phyloP scores from a whole-genome alignment of 2,888 invertebrate genomes.

The Tenthredo amoena region DNA sequence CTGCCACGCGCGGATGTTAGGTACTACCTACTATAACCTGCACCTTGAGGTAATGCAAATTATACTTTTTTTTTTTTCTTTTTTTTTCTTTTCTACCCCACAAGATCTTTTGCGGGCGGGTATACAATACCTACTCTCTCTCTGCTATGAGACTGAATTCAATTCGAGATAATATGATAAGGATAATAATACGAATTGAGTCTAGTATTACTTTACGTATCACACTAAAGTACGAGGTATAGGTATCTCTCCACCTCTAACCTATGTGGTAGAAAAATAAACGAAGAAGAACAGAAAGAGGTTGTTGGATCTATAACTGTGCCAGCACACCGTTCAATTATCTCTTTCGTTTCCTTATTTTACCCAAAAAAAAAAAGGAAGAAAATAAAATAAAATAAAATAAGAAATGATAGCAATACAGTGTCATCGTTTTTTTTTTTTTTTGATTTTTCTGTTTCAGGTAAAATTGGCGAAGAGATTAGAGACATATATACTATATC shows the following conservation, averaged over 20 bases:
- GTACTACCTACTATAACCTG: not conserved
- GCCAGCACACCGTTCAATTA: not conserved
- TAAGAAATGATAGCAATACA: not conserved
- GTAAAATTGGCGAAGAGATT: not conserved
- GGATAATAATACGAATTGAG: conserved; percentile 13
- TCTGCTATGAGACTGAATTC: conserved; percentile 34
- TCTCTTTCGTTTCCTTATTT: not conserved
- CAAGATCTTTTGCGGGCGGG: conserved; percentile 34
- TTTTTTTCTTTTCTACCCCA: not conserved
- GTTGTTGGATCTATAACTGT: not conserved
- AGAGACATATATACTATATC: no score
- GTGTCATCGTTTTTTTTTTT: not conserved
- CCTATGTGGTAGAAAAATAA: not conserved
- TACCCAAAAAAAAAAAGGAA: not conserved
- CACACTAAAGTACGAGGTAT: not conserved
- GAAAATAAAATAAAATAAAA: no score
- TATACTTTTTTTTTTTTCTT: not conserved
- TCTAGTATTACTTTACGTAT: conserved; percentile 45
- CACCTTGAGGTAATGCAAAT: conserved; percentile 57
- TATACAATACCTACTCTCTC: not conserved
- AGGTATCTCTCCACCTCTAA: not conserved
- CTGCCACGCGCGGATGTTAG: conserved; percentile 44
- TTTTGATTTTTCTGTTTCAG: not conserved
- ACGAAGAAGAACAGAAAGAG: not conserved
- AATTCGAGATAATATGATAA: conserved; percentile 41